These are phyloP conservation scores for Lethenteron camtschaticum DNA, from an alignment of 2,113 vertebrate species.

Conservation along the genomic window DNA sequence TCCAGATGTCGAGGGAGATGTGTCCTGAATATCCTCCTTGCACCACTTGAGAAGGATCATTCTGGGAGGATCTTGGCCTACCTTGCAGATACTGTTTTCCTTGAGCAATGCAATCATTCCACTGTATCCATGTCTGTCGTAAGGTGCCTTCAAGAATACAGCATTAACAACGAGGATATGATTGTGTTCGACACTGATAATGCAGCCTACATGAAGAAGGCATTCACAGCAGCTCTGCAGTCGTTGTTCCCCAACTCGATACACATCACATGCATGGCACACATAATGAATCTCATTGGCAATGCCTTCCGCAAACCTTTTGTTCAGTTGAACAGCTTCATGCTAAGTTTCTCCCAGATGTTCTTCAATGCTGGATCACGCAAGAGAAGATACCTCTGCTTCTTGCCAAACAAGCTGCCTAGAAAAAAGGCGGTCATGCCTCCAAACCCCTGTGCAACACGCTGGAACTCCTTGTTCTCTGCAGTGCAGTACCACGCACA, in stretches of 20 bases:
- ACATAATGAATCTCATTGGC: slow-evolving; percentile 10
- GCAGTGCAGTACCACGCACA: not conserved
- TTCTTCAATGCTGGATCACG: too few relatives aligned
- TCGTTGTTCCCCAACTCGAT: slow-evolving; percentile 12
- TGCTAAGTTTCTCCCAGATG: too few relatives aligned
- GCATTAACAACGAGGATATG: slow-evolving; percentile 10
- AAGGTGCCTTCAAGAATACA: slow-evolving; percentile 10
- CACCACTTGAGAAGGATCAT: slow-evolving; percentile 7
- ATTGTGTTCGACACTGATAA: slow-evolving; percentile 14
- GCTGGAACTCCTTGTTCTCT: slow-evolving; percentile 8
- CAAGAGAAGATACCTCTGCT: too few relatives aligned
- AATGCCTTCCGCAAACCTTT: slow-evolving; percentile 8
- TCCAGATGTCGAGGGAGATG: slow-evolving; percentile 12
- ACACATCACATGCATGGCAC: not conserved
- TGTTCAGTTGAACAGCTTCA: too few relatives aligned
- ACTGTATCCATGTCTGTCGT: slow-evolving; percentile 8
- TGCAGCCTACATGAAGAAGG: slow-evolving; percentile 12
- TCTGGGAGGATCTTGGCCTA: slow-evolving; percentile 10
- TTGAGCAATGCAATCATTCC: slow-evolving; percentile 9
- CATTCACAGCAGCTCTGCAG: slow-evolving; percentile 9
- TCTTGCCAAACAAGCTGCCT: not conserved
- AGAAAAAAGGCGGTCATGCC: slow-evolving; percentile 8
- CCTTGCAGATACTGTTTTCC: slow-evolving; percentile 10
- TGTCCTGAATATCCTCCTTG: too few relatives aligned
- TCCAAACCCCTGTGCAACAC: slow-evolving; percentile 9